Base-by-base conservation (phyloP, 2,113 vertebrate genomes). In the Varanus salvator region DNA sequence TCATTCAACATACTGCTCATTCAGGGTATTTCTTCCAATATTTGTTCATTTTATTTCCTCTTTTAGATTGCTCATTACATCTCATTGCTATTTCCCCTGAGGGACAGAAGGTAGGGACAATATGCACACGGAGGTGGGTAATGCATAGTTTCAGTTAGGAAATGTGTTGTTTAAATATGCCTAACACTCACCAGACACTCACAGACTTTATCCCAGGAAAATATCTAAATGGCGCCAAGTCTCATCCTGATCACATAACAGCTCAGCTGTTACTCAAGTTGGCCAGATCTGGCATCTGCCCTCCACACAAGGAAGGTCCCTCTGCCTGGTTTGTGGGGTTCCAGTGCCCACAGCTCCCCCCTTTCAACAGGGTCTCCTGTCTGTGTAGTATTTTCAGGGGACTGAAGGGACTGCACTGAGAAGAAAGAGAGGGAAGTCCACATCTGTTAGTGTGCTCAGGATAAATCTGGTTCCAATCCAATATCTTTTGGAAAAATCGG, bases 1-100 rank as follows among this genome's bases (percentile, higher is more conserved):
- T 83, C 85, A 93, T 87, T 92, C 88, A 89, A 88, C 75, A 77
- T 90, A 89, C 71, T 86, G 90, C 83, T 92, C 83, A 80, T 83
- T 93, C 91, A 90, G 66, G 85, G 64, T 86, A 68, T 68, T 90
- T 84, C 76, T 94, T 94, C 77, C 91, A 95, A 76, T 54, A 89
- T 92, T 69, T 88, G 15, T 38, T 94, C 69, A 85, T 77, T 89
- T 68, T 80, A 78, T 93, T 88, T 44, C 74, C 80, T 64, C 84
- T 85, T 80, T 93, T 81, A 90, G 38, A 85, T 89, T 68, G 1
- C n/a, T 2, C 57, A 82, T 92, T 89, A 88, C 71, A 90, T 8
- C n/a, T 80, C 31, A 6, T 57, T 89, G 31, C 76, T 85, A 87
- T 71, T 85, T 50, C 31, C 90, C 44, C 76, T 0, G 87, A 34